Percentiles rank a stretch among this genome's conserved stretches.
Evolutionary conservation across 2,888 invertebrate genomes (phyloP).

Genomic region (Ischnus inquisitorius): DNA sequence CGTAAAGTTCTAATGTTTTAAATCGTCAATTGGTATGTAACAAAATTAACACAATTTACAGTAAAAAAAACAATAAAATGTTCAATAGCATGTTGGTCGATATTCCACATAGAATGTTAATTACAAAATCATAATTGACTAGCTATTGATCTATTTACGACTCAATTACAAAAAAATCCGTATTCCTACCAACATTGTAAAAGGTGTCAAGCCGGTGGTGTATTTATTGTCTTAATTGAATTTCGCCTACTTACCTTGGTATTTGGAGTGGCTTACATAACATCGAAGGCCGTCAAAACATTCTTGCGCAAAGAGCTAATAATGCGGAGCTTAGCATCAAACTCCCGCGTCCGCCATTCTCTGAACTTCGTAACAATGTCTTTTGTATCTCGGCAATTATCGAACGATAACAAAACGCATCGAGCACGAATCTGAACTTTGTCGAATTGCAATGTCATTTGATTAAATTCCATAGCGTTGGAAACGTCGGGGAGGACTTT

Average conservation of each 20-base stretch:
- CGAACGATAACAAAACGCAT: not conserved
- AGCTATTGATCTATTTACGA: too few relatives aligned
- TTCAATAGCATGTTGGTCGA: too few relatives aligned
- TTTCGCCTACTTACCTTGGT: slow-evolving; percentile 46
- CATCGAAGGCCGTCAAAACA: not conserved
- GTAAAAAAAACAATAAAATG: too few relatives aligned
- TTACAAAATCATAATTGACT: too few relatives aligned
- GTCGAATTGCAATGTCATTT: not conserved
- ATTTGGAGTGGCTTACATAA: slow-evolving; percentile 38
- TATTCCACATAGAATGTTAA: too few relatives aligned
- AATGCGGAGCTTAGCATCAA: not conserved
- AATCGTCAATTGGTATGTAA: too few relatives aligned
- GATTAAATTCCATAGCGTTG: not conserved
- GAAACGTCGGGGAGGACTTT: not conserved
- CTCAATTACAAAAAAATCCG: not conserved
- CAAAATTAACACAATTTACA: too few relatives aligned
- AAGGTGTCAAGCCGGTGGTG: not conserved
- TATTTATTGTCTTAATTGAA: slow-evolving; percentile 42
- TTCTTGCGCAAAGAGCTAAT: not conserved
- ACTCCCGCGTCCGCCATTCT: too few relatives aligned
- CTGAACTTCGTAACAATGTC: not conserved
- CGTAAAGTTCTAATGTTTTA: too few relatives aligned
- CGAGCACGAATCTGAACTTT: not conserved
- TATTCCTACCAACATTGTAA: not conserved
- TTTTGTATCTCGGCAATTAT: not conserved